These are phyloP conservation scores for Dinoponera quadriceps DNA, from an alignment of 1,140 invertebrate species.

Conservation along the genomic window DNA sequence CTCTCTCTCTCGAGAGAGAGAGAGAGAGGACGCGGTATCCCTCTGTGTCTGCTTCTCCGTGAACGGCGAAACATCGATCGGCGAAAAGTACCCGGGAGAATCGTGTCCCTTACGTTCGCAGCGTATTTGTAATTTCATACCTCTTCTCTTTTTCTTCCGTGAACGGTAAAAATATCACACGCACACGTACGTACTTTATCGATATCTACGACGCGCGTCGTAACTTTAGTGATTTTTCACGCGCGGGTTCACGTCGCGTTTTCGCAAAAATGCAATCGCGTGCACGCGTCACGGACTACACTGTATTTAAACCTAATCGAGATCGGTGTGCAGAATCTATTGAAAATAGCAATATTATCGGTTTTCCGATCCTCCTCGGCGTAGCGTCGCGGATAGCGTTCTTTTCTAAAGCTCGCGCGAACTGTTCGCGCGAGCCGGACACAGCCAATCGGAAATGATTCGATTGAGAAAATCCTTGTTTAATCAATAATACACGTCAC, in stretches of 20 bases:
- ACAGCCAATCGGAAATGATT: slow-evolving; percentile 13
- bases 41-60: neutral
- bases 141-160: neutral
- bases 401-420: slow-evolving; percentile 32
- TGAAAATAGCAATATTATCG: slow-evolving; percentile 42
- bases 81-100: slow-evolving; percentile 1
- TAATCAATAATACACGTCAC: neutral
- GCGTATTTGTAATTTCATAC: slow-evolving; percentile 4
- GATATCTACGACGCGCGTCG: neutral
- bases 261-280: slow-evolving; percentile 21
- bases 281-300: slow-evolving; percentile 12
- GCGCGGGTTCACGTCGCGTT: slow-evolving; percentile 26
- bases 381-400: slow-evolving; percentile 35
- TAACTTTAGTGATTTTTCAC: slow-evolving; percentile 21
- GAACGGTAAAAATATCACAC: too few species aligned
- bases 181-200: too few species aligned
- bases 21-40: slow-evolving; percentile 14
- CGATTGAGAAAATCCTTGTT: slow-evolving; percentile 36
- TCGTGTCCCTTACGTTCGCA: neutral
- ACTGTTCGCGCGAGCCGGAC: neutral
- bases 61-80: slow-evolving; percentile 38
- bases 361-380: slow-evolving; percentile 16
- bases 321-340: slow-evolving; percentile 47
- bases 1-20: too few species aligned
- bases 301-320: slow-evolving; percentile 38